Base-by-base conservation (phyloP, 2,797 vertebrate species). In the Tympanoctomys barrerae region DNA sequence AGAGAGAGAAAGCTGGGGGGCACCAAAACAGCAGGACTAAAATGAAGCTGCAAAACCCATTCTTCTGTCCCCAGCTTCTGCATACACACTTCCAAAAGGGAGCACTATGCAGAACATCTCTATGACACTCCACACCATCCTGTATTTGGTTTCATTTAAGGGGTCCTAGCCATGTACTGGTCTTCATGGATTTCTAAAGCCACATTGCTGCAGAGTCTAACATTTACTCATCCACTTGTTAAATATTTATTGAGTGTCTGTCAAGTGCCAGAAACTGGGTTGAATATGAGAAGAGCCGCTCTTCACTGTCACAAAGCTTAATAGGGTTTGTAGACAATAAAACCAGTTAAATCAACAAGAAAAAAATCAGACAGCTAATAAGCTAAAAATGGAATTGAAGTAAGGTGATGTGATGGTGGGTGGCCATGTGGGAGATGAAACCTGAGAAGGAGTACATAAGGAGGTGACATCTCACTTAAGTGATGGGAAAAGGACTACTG, bases 131-230 rank as follows among this genome's bases (percentile, higher is more conserved):
- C 13, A 52, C 24, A 33, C 62, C 57, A 61, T 81, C 39, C 73
- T 83, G 46, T 7, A 68, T 90, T 77, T 93, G 42, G 66, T 89
- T 84, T 77, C 61, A 78, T 61, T 84, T 71, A 92, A 78, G 46
- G 78, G 78, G 66, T 61, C 24, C 71, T 77, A 57, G 54, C 28
- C 77, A n/a, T 4, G 4, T 39, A 22, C 6, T 46, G 39, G 46
- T 7, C 71, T 91, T 57, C 3, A 0, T 36, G 46, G 39, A 52
- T 59, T 84, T 68, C 24, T 64, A 93, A 68, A 59, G 22, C 84
- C 12, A 28, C 39, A 82, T n/a, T 33, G 12, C 49, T 8, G 31
- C 18, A 54, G 62, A n/a, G 54, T 73, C 88, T 91, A 78, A 68
- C 39, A 78, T 31, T 36, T 42, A 66, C 6, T 90, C 42, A 78